Conservation (phyloP, 2,888 invertebrate genomes). For the Dichetophora obliterata region DNA sequence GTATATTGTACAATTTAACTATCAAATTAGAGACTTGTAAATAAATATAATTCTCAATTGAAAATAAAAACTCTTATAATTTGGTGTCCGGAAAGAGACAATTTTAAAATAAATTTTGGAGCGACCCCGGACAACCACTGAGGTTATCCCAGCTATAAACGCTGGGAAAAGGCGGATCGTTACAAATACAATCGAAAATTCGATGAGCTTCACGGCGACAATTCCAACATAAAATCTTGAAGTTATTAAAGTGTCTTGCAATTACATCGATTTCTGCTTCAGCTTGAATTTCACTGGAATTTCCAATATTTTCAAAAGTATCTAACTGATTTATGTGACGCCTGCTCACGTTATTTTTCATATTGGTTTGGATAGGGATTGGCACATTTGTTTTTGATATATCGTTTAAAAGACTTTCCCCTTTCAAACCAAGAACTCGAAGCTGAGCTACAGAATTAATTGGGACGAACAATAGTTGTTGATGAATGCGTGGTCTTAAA, state of each 20-base stretch:
- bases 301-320: neutral
- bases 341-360: neutral
- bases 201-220: neutral
- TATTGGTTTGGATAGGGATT: neutral
- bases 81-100: too few species aligned
- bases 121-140: too few species aligned
- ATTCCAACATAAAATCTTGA: neutral
- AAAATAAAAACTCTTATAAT: too few species aligned
- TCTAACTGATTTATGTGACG: too few species aligned
- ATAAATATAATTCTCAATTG: too few species aligned
- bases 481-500: too few species aligned
- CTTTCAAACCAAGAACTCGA: constrained; percentile 29
- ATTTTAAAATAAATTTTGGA: too few species aligned
- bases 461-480: constrained; percentile 36
- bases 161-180: too few species aligned
- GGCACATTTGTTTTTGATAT: neutral
- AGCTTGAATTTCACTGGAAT: neutral
- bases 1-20: too few species aligned
- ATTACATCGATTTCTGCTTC: neutral
- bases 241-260: neutral
- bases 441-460: constrained; percentile 37
- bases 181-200: neutral
- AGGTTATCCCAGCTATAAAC: too few species aligned
- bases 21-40: too few species aligned
- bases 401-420: constrained; percentile 38